phyloP scores from a whole-genome alignment of 2,797 vertebrate genomes.

The Rhabdomys pumilio region DNA sequence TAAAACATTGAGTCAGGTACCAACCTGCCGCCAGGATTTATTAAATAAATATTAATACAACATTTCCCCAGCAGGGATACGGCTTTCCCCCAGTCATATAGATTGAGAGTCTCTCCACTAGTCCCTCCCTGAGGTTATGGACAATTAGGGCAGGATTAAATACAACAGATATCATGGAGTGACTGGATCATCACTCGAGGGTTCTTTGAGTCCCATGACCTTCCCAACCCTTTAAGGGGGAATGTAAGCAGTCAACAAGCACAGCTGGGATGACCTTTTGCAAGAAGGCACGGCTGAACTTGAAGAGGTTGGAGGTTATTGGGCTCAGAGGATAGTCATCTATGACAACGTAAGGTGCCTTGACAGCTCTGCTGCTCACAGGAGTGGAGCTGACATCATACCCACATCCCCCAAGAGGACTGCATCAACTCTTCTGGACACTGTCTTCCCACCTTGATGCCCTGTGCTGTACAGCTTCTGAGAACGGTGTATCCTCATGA shows the following conservation, averaged over 20 bases:
- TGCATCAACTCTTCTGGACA: not conserved
- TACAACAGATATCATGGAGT: not conserved
- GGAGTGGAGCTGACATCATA: too few relatives aligned
- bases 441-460: not conserved
- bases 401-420: too few relatives aligned
- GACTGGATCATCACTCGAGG: not conserved
- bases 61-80: not conserved
- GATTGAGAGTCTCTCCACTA: not conserved
- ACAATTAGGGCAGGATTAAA: not conserved
- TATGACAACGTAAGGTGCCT: not conserved
- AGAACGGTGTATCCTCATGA: fast-evolving
- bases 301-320: not conserved
- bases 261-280: not conserved
- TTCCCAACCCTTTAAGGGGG: not conserved
- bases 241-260: not conserved
- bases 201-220: not conserved
- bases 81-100: not conserved
- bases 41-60: not conserved
- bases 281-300: not conserved
- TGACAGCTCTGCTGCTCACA: not conserved
- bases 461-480: not conserved
- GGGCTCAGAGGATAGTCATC: not conserved
- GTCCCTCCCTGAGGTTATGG: not conserved
- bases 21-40: not conserved
- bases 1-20: not conserved